phyloP scores from a whole-genome alignment of 1,140 invertebrate genomes.

The Eriosoma lanigerum region DNA sequence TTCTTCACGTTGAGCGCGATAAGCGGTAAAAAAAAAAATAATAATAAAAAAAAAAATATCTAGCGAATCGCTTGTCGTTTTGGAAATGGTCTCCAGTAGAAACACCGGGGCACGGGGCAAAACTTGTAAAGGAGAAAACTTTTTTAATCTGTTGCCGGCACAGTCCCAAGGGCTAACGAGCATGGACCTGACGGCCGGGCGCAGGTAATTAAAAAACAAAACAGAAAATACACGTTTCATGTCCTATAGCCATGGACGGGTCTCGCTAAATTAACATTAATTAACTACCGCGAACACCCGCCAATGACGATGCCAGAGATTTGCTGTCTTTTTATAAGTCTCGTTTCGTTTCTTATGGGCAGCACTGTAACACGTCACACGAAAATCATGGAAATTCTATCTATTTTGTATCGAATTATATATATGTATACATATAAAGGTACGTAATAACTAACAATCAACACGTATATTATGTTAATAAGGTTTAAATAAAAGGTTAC shows the following conservation, averaged over 20 bases:
- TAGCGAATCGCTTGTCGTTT: conserved; percentile 35
- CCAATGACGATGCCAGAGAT: neutral
- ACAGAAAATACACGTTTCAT: neutral
- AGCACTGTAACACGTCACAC: no score
- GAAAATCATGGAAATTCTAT: no score
- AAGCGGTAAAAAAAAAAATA: conserved; percentile 27
- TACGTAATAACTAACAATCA: no score
- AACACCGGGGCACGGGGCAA: neutral
- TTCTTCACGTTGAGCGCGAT: conserved; percentile 37
- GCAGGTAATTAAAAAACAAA: conserved; percentile 44
- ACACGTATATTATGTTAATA: no score
- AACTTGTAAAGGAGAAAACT: conserved; percentile 47
- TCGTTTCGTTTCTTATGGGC: conserved; percentile 3
- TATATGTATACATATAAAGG: no score
- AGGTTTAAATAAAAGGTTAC: no score
- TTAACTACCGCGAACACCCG: neutral
- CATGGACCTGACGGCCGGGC: neutral
- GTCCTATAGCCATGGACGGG: neutral
- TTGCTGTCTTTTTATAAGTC: conserved; percentile 1
- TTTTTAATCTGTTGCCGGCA: conserved; percentile 38
- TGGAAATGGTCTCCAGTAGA: neutral
- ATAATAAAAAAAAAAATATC: conserved; percentile 11
- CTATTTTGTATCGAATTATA: no score
- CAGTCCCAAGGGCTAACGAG: conserved; percentile 32
- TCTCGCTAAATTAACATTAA: conserved; percentile 44